A percentile compares a stretch with the other conserved stretches of the same genome.
Conservation (phyloP, 2,797 vertebrate species). For the Chromis chromis region DNA sequence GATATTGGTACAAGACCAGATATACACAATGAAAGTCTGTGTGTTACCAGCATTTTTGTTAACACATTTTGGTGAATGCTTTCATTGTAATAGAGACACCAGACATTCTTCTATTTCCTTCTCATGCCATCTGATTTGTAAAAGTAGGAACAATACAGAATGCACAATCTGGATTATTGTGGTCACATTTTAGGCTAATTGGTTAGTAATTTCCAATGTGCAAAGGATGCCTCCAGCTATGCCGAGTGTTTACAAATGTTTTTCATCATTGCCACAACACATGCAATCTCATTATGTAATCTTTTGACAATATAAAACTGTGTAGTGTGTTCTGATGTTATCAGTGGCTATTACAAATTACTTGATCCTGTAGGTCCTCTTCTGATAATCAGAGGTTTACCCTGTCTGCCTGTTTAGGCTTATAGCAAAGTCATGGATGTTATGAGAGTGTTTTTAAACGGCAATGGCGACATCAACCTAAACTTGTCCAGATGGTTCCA, state of each 20-base stretch:
- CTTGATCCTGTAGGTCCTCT: constrained; percentile 52
- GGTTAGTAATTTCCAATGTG: not conserved
- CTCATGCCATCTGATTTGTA: not conserved
- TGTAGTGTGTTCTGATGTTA: constrained; percentile 33
- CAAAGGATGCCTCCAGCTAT: constrained; percentile 5
- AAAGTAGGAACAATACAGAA: constrained; percentile 9
- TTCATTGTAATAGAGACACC: constrained; percentile 14
- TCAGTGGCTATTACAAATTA: constrained; percentile 30
- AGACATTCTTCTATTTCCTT: constrained; percentile 23
- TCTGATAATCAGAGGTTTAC: constrained; percentile 33
- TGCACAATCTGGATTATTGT: not conserved
- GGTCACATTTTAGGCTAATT: constrained; percentile 11
- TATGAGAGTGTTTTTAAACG: constrained; percentile 19
- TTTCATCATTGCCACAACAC: constrained; percentile 32
- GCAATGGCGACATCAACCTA: not conserved
- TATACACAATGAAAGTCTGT: constrained; percentile 46
- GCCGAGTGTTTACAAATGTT: constrained; percentile 21
- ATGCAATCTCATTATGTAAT: constrained; percentile 35
- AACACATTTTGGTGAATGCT: constrained; percentile 22
- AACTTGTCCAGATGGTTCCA: constrained; percentile 32
- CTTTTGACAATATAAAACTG: constrained; percentile 23
- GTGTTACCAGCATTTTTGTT: constrained; percentile 15
- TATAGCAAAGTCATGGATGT: not conserved
- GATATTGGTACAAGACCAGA: constrained; percentile 28
- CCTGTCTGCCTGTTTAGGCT: constrained; percentile 28